Evolutionary conservation across 2,797 vertebrate genomes (phyloP), one percentile per base, ranked within the genome.

Genomic region (Tachyglossus aculeatus): DNA sequence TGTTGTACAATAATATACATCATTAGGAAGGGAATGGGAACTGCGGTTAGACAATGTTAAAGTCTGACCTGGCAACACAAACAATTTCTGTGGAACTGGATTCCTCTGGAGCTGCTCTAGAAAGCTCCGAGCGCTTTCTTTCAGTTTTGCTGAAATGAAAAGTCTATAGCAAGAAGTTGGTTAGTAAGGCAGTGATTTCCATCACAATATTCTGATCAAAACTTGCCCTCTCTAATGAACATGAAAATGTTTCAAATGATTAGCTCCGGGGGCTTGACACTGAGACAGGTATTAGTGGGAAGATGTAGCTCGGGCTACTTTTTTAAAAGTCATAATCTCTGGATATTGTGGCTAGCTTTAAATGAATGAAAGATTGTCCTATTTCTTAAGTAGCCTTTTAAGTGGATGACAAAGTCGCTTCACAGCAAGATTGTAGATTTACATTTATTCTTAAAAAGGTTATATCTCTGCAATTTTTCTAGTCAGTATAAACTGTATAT

Each of bases 31-130:
- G 50, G 34, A 66, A 67, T 69, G 78, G 77, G 80, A 78, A 82
- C 75, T 79, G 56, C 43, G 22, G 61, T 56, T 58, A 81, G 83
- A 84, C 71, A 86, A 77, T 77, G 82, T 87, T 78, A 89, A 83
- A 88, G 84, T 73, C 48, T 41, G 53, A 77, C 69, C 51, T 86
- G 75, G 74, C 80, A 86, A 65, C 2, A 36, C 69, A 80, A 82
- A 81, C 56, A 39, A 45, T 88, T 71, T 74, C 55, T 81, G 39
- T 82, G 88, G 89, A 87, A 88, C 70, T n/a, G 40, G 82, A 86
- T 58, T 88, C 82, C 81, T 36, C 45, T 56, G 71, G 77, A 69
- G 72, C 67, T 78, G 60, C 68, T 67, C 68, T 72, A 72, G 82
- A 83, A 86, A 69, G 62, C 54, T 84, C 77, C 52, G 64, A 82